These are phyloP conservation scores for Acronicta aceris DNA, from an alignment of 2,888 invertebrate species.

Conservation along the genomic window DNA sequence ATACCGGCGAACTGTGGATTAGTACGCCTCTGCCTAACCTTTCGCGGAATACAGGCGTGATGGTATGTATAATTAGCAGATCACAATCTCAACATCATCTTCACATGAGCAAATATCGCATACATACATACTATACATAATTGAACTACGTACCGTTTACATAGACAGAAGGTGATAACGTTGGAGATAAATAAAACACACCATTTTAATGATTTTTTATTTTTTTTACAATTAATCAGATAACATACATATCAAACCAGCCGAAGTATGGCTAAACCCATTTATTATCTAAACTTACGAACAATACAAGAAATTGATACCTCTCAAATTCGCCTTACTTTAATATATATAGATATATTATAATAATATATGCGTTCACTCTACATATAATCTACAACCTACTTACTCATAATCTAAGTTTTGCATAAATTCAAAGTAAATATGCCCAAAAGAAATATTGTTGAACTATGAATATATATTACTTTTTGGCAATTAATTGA, in stretches of 20 bases:
- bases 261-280: conserved; percentile 89
- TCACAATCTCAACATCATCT: too few species aligned
- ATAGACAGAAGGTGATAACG: conserved; percentile 1
- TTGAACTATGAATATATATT: conserved; percentile 89
- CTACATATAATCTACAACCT: conserved; percentile 89
- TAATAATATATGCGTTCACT: conserved; percentile 87
- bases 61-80: too few species aligned
- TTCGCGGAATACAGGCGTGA: too few species aligned
- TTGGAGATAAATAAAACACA: conserved; percentile 77
- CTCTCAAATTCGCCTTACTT: conserved; percentile 88
- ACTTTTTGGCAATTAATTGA: conserved; percentile 90
- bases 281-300: conserved; percentile 89
- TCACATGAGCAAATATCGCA: too few species aligned
- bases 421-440: conserved; percentile 89
- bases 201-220: conserved; percentile 75
- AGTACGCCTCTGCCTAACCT: too few species aligned
- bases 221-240: conserved; percentile 89
- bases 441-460: conserved; percentile 90
- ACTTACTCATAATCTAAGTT: conserved; percentile 88
- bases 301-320: conserved; percentile 90
- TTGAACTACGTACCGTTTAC: too few species aligned
- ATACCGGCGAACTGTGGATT: too few species aligned
- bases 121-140: too few species aligned
- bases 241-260: conserved; percentile 90
- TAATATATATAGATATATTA: conserved; percentile 88